phyloP scores from a whole-genome alignment of 2,888 invertebrate species.

The Drosophila bunnanda region DNA sequence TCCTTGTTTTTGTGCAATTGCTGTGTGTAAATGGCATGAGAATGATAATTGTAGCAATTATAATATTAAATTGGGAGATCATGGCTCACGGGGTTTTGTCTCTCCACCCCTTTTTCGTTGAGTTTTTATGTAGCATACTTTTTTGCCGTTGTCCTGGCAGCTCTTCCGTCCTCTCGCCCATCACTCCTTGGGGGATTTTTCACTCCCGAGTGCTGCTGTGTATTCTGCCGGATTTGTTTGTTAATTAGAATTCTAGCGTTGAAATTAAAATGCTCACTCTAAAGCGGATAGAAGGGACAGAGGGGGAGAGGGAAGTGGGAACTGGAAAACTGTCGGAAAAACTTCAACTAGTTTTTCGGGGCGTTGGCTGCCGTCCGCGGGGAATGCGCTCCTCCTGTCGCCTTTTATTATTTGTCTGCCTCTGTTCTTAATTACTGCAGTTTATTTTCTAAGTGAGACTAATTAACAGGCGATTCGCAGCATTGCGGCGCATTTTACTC shows the following conservation, averaged over 20 bases:
- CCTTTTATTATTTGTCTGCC: slow-evolving; percentile 56
- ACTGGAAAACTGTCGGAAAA: slow-evolving; percentile 26
- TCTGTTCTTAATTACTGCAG: slow-evolving; percentile 84
- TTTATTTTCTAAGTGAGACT: slow-evolving; percentile 85
- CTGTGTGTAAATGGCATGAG: slow-evolving; percentile 82
- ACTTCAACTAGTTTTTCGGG: slow-evolving; percentile 46
- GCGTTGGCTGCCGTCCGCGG: slow-evolving; percentile 51
- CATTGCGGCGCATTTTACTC: slow-evolving; percentile 66
- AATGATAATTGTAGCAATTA: slow-evolving; percentile 85
- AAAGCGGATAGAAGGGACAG: slow-evolving; percentile 3
- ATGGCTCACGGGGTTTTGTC: slow-evolving; percentile 82
- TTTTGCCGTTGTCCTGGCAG: slow-evolving; percentile 54
- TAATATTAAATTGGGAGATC: slow-evolving; percentile 85
- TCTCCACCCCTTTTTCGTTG: slow-evolving; percentile 4
- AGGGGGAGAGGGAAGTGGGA: background rate
- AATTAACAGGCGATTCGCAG: slow-evolving; percentile 83
- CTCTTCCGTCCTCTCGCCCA: slow-evolving; percentile 7
- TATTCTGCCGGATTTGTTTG: slow-evolving; percentile 82
- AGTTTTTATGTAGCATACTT: slow-evolving; percentile 69
- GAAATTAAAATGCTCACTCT: slow-evolving; percentile 78
- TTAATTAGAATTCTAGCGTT: slow-evolving; percentile 84
- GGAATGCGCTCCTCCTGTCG: slow-evolving; percentile 28
- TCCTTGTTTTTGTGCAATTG: slow-evolving; percentile 73
- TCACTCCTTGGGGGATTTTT: slow-evolving; percentile 48
- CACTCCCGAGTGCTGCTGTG: slow-evolving; percentile 60